phyloP scores from a whole-genome alignment of 2,113 vertebrate genomes.

The Octodon degus region DNA sequence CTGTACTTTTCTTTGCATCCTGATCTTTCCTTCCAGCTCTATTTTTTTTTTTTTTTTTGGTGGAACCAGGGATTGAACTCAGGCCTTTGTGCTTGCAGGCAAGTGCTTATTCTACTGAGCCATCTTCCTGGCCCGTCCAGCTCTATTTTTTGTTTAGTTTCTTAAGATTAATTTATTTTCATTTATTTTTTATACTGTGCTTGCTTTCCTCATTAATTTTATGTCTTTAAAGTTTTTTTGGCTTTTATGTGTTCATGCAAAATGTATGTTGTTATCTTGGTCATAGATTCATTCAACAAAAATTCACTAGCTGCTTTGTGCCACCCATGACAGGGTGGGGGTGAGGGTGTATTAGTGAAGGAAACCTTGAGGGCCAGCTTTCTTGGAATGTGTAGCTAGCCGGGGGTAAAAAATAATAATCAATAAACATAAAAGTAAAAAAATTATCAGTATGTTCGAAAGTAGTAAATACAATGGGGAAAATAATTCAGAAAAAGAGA shows the following conservation, averaged over 20 bases:
- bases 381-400: not conserved
- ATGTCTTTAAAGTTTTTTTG: not conserved
- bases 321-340: not conserved
- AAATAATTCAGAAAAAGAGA: conserved; percentile 25
- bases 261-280: not conserved
- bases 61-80: too few relatives aligned
- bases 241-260: not conserved
- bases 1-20: not conserved
- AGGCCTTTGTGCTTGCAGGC: too few relatives aligned
- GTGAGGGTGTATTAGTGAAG: not conserved
- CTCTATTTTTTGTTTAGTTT: not conserved
- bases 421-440: not conserved
- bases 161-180: not conserved
- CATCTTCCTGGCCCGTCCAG: too few relatives aligned
- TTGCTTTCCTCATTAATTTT: not conserved
- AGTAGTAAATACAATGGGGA: not conserved
- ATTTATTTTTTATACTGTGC: not conserved
- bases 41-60: not conserved
- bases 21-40: not conserved
- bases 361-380: not conserved
- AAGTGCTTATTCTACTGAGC: too few relatives aligned
- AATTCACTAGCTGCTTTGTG: not conserved
- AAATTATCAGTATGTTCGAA: not conserved
- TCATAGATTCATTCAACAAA: not conserved
- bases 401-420: not conserved